phyloP scores from a whole-genome alignment of 2,113 vertebrate genomes.

The Aptenodytes forsteri region DNA sequence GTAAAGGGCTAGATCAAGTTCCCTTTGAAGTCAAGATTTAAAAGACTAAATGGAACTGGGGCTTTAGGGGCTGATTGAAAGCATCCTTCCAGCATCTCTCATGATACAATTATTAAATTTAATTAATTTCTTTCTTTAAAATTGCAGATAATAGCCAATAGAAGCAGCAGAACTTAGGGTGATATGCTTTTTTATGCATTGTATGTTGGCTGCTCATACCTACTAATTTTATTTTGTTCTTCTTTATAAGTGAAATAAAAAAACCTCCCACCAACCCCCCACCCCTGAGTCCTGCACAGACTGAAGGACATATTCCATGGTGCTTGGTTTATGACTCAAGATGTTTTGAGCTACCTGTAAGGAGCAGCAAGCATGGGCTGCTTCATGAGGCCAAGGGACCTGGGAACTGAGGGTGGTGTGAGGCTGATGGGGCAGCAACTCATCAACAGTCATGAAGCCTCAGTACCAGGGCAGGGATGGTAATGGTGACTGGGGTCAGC shows the following conservation, averaged over 20 bases:
- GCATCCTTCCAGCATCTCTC: background rate
- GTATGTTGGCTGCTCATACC: background rate
- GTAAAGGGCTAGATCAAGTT: background rate
- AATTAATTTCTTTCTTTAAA: background rate
- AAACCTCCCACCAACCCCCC: background rate
- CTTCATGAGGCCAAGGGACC: background rate
- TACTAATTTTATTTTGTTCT: background rate
- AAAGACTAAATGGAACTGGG: background rate
- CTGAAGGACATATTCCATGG: background rate
- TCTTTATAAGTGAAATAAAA: background rate
- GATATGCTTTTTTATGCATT: background rate
- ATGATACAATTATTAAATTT: background rate
- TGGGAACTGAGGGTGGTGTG: background rate
- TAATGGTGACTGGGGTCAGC: background rate
- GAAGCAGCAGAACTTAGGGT: background rate
- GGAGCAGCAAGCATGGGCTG: background rate
- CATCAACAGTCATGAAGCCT: background rate
- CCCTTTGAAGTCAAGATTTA: background rate
- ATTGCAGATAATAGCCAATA: background rate
- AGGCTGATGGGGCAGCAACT: background rate
- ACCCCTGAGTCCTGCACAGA: background rate
- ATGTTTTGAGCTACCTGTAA: background rate
- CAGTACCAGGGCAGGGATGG: fast-evolving
- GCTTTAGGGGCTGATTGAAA: background rate
- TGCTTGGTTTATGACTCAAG: background rate